These are phyloP conservation scores for Todiramphus saurophagus DNA, from an alignment of 2,113 vertebrate species.

Conservation along the genomic window DNA sequence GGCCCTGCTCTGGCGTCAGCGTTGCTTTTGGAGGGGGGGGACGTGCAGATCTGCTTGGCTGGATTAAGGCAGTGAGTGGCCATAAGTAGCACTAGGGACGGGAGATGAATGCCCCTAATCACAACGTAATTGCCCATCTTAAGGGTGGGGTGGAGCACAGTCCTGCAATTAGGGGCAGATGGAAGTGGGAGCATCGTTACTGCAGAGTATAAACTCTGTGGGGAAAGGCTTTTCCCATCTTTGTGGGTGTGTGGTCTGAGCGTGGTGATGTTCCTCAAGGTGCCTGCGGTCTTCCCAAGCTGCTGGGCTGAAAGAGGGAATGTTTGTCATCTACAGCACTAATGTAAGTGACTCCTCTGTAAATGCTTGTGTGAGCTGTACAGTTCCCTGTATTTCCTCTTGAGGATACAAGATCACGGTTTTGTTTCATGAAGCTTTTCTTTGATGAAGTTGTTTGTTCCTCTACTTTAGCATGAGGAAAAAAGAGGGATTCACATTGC, in stretches of 20 bases:
- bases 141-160: background rate
- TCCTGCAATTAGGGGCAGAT: background rate
- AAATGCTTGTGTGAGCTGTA: background rate
- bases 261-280: fast-evolving
- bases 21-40: background rate
- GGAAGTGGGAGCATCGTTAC: background rate
- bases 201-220: background rate
- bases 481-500: background rate
- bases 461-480: background rate
- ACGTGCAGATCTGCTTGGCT: background rate
- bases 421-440: background rate
- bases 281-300: fast-evolving
- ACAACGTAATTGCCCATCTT: fast-evolving
- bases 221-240: background rate
- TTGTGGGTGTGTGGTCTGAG: fast-evolving
- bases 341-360: background rate
- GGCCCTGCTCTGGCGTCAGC: background rate
- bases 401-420: fast-evolving
- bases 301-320: background rate
- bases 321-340: fast-evolving
- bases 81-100: background rate
- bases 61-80: background rate
- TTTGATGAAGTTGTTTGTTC: background rate
- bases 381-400: fast-evolving
- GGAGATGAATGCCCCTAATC: too few relatives aligned